Evolutionary conservation across 1,140 invertebrate genomes (phyloP).

Genomic region (Druon quercuslanigerum): DNA sequence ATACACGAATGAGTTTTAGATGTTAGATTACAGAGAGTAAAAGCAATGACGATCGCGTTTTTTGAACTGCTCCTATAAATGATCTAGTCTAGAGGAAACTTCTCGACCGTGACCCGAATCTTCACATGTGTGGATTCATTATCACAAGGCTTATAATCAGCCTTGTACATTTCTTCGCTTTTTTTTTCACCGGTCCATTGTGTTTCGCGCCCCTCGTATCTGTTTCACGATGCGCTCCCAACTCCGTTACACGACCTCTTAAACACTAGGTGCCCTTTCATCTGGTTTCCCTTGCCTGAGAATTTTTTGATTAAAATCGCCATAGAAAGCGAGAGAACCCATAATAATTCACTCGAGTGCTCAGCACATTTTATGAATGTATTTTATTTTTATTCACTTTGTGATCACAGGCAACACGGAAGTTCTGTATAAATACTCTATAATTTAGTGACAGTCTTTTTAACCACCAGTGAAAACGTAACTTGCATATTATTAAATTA

Average conservation of each 20-base stretch:
- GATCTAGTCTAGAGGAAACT: slow-evolving; percentile 52
- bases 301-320: slow-evolving; percentile 21
- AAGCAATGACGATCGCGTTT: slow-evolving; percentile 35
- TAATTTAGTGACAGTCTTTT: slow-evolving; percentile 29
- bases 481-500: background rate
- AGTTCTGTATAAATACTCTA: background rate
- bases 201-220: background rate
- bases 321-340: slow-evolving; percentile 27
- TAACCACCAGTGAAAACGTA: slow-evolving; percentile 6
- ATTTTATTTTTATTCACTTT: background rate
- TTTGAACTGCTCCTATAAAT: slow-evolving; percentile 48
- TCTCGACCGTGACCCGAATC: slow-evolving; percentile 55
- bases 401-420: background rate
- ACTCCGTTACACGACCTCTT: slow-evolving; percentile 35
- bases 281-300: slow-evolving; percentile 27
- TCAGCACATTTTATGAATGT: slow-evolving; percentile 13
- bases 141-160: slow-evolving; percentile 50
- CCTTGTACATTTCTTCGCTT: slow-evolving; percentile 53
- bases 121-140: slow-evolving; percentile 56
- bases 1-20: background rate
- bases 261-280: background rate
- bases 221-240: background rate
- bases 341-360: background rate
- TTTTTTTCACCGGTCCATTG: slow-evolving; percentile 46
- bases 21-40: background rate